phyloP scores from a whole-genome alignment of 1,140 invertebrate species.

The Pararge aegeria region DNA sequence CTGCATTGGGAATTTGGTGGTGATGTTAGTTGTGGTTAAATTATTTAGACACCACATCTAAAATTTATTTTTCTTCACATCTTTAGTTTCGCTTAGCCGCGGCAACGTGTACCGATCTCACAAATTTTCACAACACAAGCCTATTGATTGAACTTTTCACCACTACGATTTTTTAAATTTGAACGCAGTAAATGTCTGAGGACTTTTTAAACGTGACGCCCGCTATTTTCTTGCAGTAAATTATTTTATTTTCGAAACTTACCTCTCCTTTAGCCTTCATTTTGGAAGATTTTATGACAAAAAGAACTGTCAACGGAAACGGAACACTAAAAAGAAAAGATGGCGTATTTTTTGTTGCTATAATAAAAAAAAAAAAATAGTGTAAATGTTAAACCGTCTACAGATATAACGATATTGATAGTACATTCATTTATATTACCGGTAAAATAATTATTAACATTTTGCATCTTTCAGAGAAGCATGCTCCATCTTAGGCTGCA shows the following conservation, averaged over 20 bases:
- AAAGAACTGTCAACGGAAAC: slow-evolving; percentile 53
- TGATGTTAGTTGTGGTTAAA: not conserved
- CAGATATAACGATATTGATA: no score
- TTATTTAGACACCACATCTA: not conserved
- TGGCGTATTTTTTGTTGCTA: slow-evolving; percentile 39
- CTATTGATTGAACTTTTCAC: not conserved
- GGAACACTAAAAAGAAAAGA: slow-evolving; percentile 58
- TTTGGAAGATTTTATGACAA: slow-evolving; percentile 57
- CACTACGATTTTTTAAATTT: not conserved
- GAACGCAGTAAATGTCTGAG: not conserved
- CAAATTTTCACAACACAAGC: not conserved
- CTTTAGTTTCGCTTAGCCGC: not conserved
- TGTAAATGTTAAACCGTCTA: not conserved
- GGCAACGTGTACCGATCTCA: slow-evolving; percentile 7
- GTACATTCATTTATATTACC: no score
- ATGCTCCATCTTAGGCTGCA: no score
- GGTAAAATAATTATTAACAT: no score
- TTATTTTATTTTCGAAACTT: slow-evolving; percentile 40
- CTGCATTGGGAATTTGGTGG: not conserved
- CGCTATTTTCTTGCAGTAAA: slow-evolving; percentile 11
- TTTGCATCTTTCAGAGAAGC: no score
- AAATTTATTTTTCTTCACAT: not conserved
- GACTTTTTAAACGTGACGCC: not conserved
- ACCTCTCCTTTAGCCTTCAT: slow-evolving; percentile 79
- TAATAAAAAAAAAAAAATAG: slow-evolving; percentile 13